phyloP scores from a whole-genome alignment of 2,113 vertebrate genomes.

The Tragelaphus imberbis region DNA sequence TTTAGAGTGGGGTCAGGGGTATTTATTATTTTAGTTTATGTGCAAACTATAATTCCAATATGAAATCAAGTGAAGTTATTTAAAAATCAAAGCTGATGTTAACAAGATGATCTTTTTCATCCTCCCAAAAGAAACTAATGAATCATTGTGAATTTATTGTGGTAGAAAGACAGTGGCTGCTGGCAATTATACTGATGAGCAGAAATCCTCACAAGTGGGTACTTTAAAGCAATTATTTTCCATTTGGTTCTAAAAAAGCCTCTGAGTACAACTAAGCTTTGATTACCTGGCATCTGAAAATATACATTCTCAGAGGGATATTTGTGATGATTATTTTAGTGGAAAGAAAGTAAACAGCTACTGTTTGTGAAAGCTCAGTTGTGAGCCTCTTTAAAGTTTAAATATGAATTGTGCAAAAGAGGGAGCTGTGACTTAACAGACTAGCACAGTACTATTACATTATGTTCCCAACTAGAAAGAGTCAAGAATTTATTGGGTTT shows the following conservation, averaged over 20 bases:
- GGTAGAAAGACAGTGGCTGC: slow-evolving; percentile 69
- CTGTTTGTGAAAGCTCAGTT: slow-evolving; percentile 7
- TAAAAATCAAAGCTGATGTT: slow-evolving; percentile 59
- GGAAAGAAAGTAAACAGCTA: slow-evolving; percentile 46
- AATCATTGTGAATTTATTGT: slow-evolving; percentile 74
- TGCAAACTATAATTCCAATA: slow-evolving; percentile 12
- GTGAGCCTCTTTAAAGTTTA: slow-evolving; percentile 59
- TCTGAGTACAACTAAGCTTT: slow-evolving; percentile 66
- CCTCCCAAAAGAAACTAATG: slow-evolving; percentile 70
- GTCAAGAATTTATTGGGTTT: neutral
- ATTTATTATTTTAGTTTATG: slow-evolving; percentile 46
- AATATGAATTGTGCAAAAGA: slow-evolving; percentile 50
- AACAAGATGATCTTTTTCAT: slow-evolving; percentile 68
- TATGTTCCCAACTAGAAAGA: neutral
- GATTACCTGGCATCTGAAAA: slow-evolving; percentile 74
- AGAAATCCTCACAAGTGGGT: slow-evolving; percentile 68
- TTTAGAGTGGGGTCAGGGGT: neutral
- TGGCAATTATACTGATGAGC: slow-evolving; percentile 75
- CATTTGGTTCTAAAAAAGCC: slow-evolving; percentile 50
- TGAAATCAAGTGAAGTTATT: slow-evolving; percentile 47
- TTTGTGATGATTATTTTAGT: slow-evolving; percentile 61
- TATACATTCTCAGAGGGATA: slow-evolving; percentile 65
- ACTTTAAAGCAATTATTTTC: slow-evolving; percentile 79
- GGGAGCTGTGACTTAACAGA: neutral
- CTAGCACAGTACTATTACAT: neutral